phyloP scores from a whole-genome alignment of 2,797 vertebrate genomes.

The Acrocephalus scirpaceus region DNA sequence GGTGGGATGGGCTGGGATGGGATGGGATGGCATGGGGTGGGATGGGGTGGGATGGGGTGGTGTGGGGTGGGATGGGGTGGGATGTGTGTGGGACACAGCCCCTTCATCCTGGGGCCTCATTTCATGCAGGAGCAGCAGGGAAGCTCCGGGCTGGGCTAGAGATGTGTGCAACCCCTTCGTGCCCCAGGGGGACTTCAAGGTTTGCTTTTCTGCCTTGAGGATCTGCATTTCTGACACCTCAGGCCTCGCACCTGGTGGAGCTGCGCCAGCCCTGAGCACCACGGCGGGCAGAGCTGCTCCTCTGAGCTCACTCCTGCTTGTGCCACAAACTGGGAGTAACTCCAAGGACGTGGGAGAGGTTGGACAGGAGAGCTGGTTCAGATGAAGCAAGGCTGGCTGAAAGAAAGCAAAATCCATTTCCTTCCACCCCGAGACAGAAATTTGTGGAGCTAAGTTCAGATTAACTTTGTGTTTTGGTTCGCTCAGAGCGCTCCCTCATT shows the following conservation, averaged over 20 bases:
- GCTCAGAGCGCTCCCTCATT: not conserved
- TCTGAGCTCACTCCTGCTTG: slow-evolving; percentile 34
- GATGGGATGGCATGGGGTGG: too few species aligned
- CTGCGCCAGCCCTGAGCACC: not conserved
- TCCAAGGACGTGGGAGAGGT: slow-evolving; percentile 56
- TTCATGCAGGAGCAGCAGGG: accelerated
- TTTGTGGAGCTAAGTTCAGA: not conserved
- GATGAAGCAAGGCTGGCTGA: slow-evolving; percentile 25
- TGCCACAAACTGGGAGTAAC: slow-evolving; percentile 40
- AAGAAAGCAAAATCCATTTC: slow-evolving; percentile 23
- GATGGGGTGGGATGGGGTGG: too few species aligned
- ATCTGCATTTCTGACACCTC: not conserved
- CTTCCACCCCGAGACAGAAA: not conserved
- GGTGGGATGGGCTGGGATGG: too few species aligned
- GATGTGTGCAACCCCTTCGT: not conserved
- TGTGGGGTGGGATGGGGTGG: not conserved
- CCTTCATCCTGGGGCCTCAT: accelerated
- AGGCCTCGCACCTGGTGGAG: not conserved
- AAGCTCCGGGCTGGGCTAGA: not conserved
- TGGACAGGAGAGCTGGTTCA: not conserved
- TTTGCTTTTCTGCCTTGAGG: not conserved
- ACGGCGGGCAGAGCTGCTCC: not conserved
- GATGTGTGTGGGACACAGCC: accelerated
- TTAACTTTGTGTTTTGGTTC: not conserved
- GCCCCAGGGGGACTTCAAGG: not conserved